phyloP scores from a whole-genome alignment of 2,113 vertebrate genomes.

The Elephas maximus region DNA sequence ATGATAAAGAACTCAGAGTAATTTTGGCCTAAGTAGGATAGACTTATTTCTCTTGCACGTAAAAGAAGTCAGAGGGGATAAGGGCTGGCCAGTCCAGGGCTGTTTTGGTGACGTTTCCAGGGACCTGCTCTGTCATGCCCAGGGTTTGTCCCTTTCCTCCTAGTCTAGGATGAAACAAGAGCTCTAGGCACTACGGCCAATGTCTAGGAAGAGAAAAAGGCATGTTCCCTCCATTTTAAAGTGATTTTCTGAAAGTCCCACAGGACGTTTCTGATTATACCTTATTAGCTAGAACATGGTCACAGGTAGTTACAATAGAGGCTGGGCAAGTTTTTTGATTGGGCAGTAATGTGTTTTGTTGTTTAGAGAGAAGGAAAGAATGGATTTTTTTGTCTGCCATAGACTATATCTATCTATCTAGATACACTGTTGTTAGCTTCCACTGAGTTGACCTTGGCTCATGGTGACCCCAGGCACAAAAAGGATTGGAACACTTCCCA shows the following conservation, averaged over 20 bases:
- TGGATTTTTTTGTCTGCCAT: background rate
- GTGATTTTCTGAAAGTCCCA: background rate
- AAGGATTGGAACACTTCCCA: too few relatives aligned
- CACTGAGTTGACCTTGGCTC: too few relatives aligned
- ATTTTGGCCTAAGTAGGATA: accelerated
- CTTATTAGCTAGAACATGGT: background rate
- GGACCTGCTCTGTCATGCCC: background rate
- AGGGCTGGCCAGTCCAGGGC: accelerated
- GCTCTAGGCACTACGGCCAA: background rate
- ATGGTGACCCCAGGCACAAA: too few relatives aligned
- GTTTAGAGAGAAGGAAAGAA: background rate
- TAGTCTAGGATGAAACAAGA: background rate
- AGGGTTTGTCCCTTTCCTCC: background rate
- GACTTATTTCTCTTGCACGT: background rate
- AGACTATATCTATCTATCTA: background rate
- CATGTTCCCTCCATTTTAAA: background rate
- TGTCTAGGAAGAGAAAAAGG: background rate
- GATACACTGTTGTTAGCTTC: too few relatives aligned
- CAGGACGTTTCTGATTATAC: background rate
- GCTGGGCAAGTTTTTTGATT: background rate
- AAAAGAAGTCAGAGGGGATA: background rate
- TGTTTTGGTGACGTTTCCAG: background rate
- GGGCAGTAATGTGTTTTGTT: background rate
- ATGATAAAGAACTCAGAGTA: background rate
- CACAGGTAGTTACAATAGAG: background rate